Base-by-base conservation (phyloP, 1,140 invertebrate species). In the Saccostrea glomerata region DNA sequence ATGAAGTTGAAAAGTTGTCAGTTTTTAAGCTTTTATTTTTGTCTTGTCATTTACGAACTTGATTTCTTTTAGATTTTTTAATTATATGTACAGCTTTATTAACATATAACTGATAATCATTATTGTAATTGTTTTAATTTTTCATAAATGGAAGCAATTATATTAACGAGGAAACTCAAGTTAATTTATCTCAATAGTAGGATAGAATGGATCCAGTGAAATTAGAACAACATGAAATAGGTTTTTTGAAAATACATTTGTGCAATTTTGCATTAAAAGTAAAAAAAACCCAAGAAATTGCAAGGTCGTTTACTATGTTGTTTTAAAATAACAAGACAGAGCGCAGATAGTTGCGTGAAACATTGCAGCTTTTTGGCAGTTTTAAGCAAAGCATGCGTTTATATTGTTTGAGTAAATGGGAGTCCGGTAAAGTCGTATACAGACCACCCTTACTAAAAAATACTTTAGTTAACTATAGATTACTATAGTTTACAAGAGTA, bases 61-160 rank as follows among this genome's bases (percentile, higher is more conserved):
- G 58, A 63, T 63, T 63, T 63, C 58, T 63, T 63, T 63, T 7
- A 63, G 30, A 36, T 36, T 63, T 63, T 63, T 63, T 11, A 63
- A 63, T 63, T 63, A 63, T 63, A 0, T 12, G 6, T 63, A 63
- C 58, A 63, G 30, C 30, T 36, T 63, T 63, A 63, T 63, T 7
- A 12, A 63, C 58, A 15, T 63, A 63, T 63, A 63, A 63, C 58
- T 63, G 58, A 63, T 63, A 63, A 63, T 63, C 58, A 63, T 63
- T 63, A 63, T 63, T 63, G 58, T 63, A 63, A 63, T 63, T 63
- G 4, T 63, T 63, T 63, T 63, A 5, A 12, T 63, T 63, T 63
- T 63, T 12, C 12, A 12, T 63, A 63, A 63, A 63, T 63, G 6
- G 58, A 63, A 12, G 58, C 58, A 63, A 63, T 63, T 63, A 63